Conservation (phyloP, 2,113 vertebrate species). For the Daubentonia madagascariensis region DNA sequence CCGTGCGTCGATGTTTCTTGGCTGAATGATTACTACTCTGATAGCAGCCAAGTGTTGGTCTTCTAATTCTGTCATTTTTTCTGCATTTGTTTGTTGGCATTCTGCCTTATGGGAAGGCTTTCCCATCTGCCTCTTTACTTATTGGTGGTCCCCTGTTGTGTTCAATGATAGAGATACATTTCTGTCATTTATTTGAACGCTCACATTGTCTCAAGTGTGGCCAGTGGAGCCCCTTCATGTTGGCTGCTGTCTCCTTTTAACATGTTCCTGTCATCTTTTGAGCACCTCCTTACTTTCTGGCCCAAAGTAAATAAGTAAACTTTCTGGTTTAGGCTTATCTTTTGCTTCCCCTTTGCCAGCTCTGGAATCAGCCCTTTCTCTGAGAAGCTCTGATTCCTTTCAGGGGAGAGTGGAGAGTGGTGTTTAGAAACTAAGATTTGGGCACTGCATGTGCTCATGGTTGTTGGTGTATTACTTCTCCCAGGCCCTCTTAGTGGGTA, state of each 20-base stretch:
- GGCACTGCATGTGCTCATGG: fast-evolving
- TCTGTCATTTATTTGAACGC: not conserved
- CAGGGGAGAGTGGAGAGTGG: not conserved
- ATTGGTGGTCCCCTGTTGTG: not conserved
- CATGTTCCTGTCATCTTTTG: not conserved
- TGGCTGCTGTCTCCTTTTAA: not conserved
- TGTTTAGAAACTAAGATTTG: not conserved
- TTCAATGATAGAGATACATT: not conserved
- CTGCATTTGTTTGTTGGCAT: not conserved
- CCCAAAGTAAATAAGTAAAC: not conserved
- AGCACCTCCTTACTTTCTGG: not conserved
- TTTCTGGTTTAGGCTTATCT: not conserved
- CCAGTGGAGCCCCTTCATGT: not conserved
- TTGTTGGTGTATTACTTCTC: fast-evolving
- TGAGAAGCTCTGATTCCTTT: not conserved
- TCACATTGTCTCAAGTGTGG: not conserved
- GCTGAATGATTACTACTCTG: not conserved
- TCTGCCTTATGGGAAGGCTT: not conserved
- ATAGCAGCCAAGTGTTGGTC: not conserved
- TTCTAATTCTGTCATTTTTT: not conserved
- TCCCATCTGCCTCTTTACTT: not conserved
- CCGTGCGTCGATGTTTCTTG: not conserved
- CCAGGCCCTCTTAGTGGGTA: not conserved
- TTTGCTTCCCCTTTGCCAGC: not conserved
- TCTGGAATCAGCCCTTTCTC: not conserved